These are phyloP conservation scores for Porites lobata DNA, from an alignment of 92 coral and sea anemone species.

Conservation along the genomic window DNA sequence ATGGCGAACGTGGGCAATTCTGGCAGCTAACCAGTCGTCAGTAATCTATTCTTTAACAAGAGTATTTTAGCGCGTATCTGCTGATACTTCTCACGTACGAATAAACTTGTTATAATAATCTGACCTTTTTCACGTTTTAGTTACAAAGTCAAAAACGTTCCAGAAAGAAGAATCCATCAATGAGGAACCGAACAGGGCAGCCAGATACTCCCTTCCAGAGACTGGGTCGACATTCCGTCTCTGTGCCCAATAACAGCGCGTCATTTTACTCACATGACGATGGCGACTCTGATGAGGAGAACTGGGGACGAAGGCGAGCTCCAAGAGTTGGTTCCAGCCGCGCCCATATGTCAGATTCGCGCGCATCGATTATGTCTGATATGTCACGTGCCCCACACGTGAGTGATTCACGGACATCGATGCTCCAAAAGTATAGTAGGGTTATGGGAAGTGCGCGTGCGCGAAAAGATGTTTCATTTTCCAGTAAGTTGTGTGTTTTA, in stretches of 20 bases:
- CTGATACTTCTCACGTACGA: no score
- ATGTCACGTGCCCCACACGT: slow-evolving; percentile 22
- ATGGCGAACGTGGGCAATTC: no score
- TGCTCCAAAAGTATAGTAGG: slow-evolving; percentile 33
- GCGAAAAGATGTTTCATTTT: slow-evolving; percentile 24
- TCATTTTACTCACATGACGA: slow-evolving; percentile 23
- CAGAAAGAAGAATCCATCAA: slow-evolving; percentile 24
- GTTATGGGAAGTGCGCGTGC: slow-evolving; percentile 27
- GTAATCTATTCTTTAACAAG: no score
- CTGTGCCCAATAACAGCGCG: slow-evolving; percentile 35
- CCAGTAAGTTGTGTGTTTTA: slow-evolving; percentile 3
- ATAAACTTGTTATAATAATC: no score
- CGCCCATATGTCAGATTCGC: slow-evolving; percentile 24
- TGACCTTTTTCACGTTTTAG: not conserved
- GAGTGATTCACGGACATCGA: slow-evolving; percentile 43
- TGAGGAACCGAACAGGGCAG: slow-evolving; percentile 45
- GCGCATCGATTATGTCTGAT: slow-evolving; percentile 22
- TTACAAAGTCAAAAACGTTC: slow-evolving; percentile 34
- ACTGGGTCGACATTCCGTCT: slow-evolving; percentile 16
- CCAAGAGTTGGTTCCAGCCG: slow-evolving; percentile 50
- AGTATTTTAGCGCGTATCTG: no score
- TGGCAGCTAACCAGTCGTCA: no score
- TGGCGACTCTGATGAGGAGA: slow-evolving; percentile 43
- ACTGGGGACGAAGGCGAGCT: slow-evolving; percentile 32
- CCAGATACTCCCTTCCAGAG: slow-evolving; percentile 41